Conservation (phyloP, 2,113 vertebrate species). For the Hyaena hyaena region DNA sequence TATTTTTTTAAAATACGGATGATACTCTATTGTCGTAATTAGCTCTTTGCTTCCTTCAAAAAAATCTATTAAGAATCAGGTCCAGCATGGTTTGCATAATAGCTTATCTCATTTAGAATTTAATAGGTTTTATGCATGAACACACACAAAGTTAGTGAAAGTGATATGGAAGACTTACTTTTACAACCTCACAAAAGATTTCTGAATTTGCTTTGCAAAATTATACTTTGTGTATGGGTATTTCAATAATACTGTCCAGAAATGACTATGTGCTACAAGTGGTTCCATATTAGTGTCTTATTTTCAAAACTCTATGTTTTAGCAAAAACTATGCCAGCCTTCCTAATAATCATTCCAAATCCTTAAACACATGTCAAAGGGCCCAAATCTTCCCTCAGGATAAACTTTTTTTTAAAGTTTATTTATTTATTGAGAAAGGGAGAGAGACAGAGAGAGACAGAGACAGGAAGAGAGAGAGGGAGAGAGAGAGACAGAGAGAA, state of each 20-base stretch:
- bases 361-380: background rate
- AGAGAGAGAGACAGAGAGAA: no score
- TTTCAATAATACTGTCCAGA: slow-evolving; percentile 2
- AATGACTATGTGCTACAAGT: background rate
- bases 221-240: background rate
- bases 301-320: background rate
- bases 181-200: background rate
- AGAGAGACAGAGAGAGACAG: no score
- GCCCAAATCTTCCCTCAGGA: background rate
- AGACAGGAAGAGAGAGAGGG: no score
- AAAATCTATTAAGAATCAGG: background rate
- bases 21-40: background rate
- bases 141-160: slow-evolving; percentile 4
- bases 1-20: background rate
- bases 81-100: background rate
- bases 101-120: slow-evolving; percentile 31
- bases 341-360: slow-evolving; percentile 15
- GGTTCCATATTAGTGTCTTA: background rate
- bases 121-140: slow-evolving; percentile 26
- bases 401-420: background rate
- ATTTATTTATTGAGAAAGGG: no score
- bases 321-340: background rate
- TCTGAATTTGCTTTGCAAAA: slow-evolving; percentile 3
- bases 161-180: background rate
- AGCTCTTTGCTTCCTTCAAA: background rate